Evolutionary conservation across 2,113 vertebrate genomes (phyloP).

Genomic region (Microtus richardsoni): DNA sequence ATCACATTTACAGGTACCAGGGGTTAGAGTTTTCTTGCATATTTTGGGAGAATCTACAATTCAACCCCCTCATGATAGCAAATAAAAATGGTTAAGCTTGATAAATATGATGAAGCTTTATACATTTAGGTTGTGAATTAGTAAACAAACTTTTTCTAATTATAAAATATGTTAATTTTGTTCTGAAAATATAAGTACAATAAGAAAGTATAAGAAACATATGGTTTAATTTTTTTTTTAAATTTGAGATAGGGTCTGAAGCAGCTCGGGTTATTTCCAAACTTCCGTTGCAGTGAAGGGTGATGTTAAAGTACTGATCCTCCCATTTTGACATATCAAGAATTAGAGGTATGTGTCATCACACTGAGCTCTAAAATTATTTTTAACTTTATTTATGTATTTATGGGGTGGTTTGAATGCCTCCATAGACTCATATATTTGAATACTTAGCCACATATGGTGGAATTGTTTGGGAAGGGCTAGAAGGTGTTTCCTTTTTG

Average conservation of each 20-base stretch:
- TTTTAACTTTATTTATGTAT: neutral
- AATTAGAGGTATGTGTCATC: neutral
- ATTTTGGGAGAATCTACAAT: neutral
- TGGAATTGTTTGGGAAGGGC: neutral
- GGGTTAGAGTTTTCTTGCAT: neutral
- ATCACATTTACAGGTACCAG: neutral
- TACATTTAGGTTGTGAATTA: neutral
- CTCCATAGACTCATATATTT: neutral
- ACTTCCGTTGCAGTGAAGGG: no score
- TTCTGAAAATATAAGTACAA: neutral
- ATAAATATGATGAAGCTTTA: neutral
- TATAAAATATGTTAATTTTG: neutral
- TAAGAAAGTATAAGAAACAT: neutral
- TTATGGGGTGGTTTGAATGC: neutral
- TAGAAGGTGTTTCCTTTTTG: neutral
- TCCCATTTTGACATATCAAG: neutral
- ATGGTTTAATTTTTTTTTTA: neutral
- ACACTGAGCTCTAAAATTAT: neutral
- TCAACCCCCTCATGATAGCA: neutral
- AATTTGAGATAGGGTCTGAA: neutral
- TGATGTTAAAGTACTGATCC: neutral
- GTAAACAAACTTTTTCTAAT: neutral
- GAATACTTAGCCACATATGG: neutral
- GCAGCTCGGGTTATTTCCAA: neutral
- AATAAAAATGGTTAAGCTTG: slow-evolving; percentile 3